Evolutionary conservation across 2,888 invertebrate species (phyloP).

Genomic region (Gymnosoma rotundatum): DNA sequence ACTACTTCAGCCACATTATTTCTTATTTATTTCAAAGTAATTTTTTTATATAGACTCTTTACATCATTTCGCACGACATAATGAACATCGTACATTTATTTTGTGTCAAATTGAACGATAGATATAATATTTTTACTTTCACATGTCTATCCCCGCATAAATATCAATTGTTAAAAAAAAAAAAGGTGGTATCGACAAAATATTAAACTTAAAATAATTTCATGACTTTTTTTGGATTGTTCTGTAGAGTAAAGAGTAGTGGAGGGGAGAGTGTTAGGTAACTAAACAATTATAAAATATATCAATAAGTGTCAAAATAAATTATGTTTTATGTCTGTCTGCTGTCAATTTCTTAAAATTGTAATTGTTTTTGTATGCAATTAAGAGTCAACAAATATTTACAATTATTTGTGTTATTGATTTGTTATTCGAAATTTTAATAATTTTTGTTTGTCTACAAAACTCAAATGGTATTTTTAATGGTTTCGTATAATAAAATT

Average conservation of each 20-base stretch:
- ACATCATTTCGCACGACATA: no score
- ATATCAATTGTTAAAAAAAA: neutral
- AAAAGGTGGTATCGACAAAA: neutral
- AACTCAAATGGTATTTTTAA: neutral
- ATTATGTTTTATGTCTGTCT: slow-evolving; percentile 41
- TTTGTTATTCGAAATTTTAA: neutral
- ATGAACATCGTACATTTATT: no score
- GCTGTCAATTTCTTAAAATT: slow-evolving; percentile 29
- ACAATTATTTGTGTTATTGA: slow-evolving; percentile 13
- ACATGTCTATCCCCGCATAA: neutral
- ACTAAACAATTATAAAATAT: slow-evolving; percentile 3
- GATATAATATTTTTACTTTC: neutral
- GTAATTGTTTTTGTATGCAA: slow-evolving; percentile 11
- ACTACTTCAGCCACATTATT: no score
- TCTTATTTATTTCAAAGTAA: no score
- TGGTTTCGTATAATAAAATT: slow-evolving; percentile 8
- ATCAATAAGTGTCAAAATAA: slow-evolving; percentile 27
- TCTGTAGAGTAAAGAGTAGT: neutral
- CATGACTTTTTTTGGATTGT: neutral
- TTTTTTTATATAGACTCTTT: no score
- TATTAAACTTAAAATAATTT: neutral
- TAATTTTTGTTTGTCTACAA: slow-evolving; percentile 4
- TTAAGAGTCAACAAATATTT: slow-evolving; percentile 6
- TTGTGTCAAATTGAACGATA: neutral
- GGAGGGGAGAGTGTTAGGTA: neutral